Evolutionary conservation across 2,888 invertebrate genomes (phyloP), one percentile per base, ranked within the genome.

Genomic region (Congeria kusceri): DNA sequence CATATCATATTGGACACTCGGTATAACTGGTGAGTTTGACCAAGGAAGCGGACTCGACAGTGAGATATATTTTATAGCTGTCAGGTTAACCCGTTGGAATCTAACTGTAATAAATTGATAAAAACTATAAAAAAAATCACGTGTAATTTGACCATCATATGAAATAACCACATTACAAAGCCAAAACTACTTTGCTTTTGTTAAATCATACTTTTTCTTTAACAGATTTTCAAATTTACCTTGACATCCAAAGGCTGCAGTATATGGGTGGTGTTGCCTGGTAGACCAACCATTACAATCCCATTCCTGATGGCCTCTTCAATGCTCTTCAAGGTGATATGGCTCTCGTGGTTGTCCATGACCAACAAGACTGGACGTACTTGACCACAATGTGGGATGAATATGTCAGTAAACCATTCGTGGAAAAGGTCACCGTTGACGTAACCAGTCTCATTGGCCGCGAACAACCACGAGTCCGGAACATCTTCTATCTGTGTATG

Each of bases 311-410:
- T 23, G 0, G 73, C 73, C 44, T 25, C 27, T 39, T 73, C 67
- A 13, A 73, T 58, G 9, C 59, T 44, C 2, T 27, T 49, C 1
- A 73, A 11, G 2, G 65, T 44, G 11, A 73, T 29, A 44, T 73
- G 67, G 1, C 47, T 53, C n/a, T 47, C 67, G 27, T 73, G 73
- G 44, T 73, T 73, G 44, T 66, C 67, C 20, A 73, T 44, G 11
- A 67, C 28, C 20, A 73, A 44, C 20, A 73, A 4, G n/a, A 73
- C 73, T 23, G 73, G 73, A 20, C 73, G 58, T 23, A 25, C 67
- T 28, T 53, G 59, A 27, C 73, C 73, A 39, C 73, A 73, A 61
- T 73, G 49, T n/a, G 66, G 66, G 25, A 73, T 44, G 28, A 74
- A 74, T 25, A 62, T 44, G 27, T 32, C 44, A 9, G 32, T 49